Conservation (phyloP, 2,113 vertebrate species). For the Tiliqua scincoides region DNA sequence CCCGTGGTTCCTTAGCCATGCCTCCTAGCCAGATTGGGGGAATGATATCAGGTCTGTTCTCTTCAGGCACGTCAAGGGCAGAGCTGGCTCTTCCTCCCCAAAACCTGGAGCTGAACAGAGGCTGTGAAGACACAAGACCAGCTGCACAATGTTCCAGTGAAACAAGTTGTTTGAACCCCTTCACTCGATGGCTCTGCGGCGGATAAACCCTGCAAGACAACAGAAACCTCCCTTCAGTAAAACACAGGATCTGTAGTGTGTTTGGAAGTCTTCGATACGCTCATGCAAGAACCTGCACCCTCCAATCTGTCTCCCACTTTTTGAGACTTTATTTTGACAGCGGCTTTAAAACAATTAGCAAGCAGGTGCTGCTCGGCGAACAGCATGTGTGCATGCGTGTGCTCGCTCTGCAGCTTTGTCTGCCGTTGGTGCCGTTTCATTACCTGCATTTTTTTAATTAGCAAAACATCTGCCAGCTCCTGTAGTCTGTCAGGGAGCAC, state of each 20-base stretch:
- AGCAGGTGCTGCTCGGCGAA: conserved; percentile 60
- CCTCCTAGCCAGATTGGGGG: not conserved
- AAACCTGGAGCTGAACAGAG: not conserved
- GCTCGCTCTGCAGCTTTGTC: conserved; percentile 46
- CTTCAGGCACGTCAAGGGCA: not conserved
- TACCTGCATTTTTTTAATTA: conserved; percentile 80
- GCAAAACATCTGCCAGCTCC: conserved; percentile 76
- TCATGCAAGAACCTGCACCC: not conserved
- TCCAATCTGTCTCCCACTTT: not conserved
- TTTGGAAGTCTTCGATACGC: not conserved
- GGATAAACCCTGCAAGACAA: not conserved
- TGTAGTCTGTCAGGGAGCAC: conserved; percentile 61
- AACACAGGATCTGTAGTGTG: not conserved
- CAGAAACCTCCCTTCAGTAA: not conserved
- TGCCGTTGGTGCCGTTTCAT: conserved; percentile 59
- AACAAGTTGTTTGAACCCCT: not conserved
- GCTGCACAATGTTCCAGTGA: not conserved
- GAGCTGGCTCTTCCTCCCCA: not conserved
- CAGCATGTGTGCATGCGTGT: conserved; percentile 2
- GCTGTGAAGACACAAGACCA: not conserved
- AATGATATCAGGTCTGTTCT: not conserved
- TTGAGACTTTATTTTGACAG: not conserved
- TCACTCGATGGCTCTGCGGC: not conserved
- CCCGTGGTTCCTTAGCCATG: not conserved
- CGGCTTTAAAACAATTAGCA: conserved; percentile 34